These are phyloP conservation scores for Eonycteris spelaea DNA, from an alignment of 2,113 vertebrate species.

Conservation along the genomic window DNA sequence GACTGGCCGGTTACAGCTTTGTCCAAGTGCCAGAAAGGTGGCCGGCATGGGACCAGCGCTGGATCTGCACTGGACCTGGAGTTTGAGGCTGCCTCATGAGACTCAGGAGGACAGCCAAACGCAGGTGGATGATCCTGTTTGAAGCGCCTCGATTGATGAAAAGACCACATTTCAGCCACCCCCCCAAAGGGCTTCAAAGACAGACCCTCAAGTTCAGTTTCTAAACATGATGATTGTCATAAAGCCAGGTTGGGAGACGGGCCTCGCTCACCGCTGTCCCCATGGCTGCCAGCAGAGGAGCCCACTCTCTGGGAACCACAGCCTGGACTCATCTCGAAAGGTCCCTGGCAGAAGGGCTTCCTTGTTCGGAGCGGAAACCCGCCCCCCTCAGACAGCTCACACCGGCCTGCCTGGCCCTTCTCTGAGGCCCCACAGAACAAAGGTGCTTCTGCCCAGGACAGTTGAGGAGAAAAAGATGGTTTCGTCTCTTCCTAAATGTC, in stretches of 20 bases:
- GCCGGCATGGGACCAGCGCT: rapidly evolving
- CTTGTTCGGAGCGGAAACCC: not conserved
- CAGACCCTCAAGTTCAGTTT: not conserved
- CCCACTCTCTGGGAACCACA: not conserved
- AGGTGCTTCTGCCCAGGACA: not conserved
- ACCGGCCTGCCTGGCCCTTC: not conserved
- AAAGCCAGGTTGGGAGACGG: not conserved
- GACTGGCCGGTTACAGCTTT: not conserved
- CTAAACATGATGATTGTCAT: not conserved
- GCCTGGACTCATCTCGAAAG: not conserved
- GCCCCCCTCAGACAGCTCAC: not conserved
- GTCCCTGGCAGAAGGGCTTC: not conserved
- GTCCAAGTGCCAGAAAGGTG: not conserved
- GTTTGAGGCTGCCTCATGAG: not conserved
- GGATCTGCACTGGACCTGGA: no score
- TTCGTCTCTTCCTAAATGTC: not conserved
- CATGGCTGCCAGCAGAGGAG: not conserved
- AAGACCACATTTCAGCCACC: not conserved
- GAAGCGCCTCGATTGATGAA: not conserved
- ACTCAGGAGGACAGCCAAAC: not conserved
- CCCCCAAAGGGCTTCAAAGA: not conserved
- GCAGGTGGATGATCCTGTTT: not conserved
- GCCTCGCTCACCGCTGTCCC: no score
- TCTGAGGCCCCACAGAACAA: not conserved
- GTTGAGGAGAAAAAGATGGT: not conserved